These are phyloP conservation scores for Neoscelio sp. DNA, from an alignment of 2,888 invertebrate genomes.

Conservation along the genomic window DNA sequence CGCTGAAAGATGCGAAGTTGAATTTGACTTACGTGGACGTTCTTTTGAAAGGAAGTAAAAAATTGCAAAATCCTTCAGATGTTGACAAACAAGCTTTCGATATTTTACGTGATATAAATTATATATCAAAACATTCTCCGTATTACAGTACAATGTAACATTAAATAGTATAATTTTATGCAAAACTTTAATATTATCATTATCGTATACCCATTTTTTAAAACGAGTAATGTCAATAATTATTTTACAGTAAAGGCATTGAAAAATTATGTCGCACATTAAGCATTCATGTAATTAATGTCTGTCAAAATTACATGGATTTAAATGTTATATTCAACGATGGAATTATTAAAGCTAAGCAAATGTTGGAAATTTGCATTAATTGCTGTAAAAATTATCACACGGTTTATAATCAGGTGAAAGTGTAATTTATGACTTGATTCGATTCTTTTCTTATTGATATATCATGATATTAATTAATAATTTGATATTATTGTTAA, in stretches of 20 bases:
- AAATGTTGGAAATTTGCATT: conserved; percentile 83
- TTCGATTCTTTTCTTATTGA: background rate
- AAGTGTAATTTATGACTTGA: background rate
- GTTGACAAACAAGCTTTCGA: conserved; percentile 83
- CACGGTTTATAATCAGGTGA: conserved; percentile 81
- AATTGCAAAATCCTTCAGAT: conserved; percentile 82
- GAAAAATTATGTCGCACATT: conserved; percentile 82
- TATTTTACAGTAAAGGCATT: too few species aligned
- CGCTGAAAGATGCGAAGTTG: conserved; percentile 83
- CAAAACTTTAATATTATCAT: conserved; percentile 57
- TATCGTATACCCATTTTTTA: too few species aligned
- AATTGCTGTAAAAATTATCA: conserved; percentile 84
- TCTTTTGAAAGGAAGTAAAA: conserved; percentile 83
- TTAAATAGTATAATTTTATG: background rate
- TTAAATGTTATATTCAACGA: conserved; percentile 83
- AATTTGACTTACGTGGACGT: conserved; percentile 84
- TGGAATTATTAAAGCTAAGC: conserved; percentile 82
- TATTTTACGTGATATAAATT: conserved; percentile 83
- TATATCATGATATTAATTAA: background rate
- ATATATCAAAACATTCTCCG: conserved; percentile 85
- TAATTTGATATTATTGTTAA: background rate
- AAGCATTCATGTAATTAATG: conserved; percentile 84
- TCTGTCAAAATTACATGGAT: conserved; percentile 83
- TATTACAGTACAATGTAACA: conserved; percentile 84
- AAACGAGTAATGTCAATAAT: too few species aligned